phyloP scores from a whole-genome alignment of 2,888 invertebrate genomes.

The Antheraea yamamai region DNA sequence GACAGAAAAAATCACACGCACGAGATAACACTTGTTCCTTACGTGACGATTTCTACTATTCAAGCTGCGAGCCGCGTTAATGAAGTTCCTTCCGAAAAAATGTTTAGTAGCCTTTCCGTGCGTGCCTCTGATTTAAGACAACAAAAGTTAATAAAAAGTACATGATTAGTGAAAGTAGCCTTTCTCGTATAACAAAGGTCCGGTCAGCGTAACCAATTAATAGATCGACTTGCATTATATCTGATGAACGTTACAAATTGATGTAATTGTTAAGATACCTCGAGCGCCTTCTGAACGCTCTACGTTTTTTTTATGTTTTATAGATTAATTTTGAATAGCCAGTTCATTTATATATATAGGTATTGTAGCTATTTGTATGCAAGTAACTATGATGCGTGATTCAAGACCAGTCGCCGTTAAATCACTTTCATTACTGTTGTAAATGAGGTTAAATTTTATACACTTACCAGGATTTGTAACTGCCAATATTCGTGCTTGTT shows the following conservation, averaged over 20 bases:
- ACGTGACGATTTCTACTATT: too few species aligned
- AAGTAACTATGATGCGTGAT: background rate
- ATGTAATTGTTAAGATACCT: background rate
- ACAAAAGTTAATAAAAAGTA: background rate
- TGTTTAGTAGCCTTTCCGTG: too few species aligned
- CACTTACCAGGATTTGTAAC: too few species aligned
- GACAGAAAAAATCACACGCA: too few species aligned
- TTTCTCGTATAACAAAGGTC: background rate
- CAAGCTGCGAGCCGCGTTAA: too few species aligned
- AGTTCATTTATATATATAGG: background rate
- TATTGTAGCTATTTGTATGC: background rate
- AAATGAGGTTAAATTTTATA: too few species aligned
- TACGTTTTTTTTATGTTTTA: background rate
- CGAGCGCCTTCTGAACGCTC: background rate
- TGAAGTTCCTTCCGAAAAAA: too few species aligned
- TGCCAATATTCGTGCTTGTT: too few species aligned
- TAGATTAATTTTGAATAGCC: background rate
- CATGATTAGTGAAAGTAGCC: background rate
- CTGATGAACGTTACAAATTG: background rate
- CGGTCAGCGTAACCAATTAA: background rate
- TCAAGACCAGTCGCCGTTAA: background rate
- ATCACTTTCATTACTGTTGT: background rate
- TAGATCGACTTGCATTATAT: slow-evolving; percentile 5
- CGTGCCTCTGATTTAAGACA: background rate
- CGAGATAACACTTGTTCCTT: too few species aligned